These are phyloP conservation scores for Musca vetustissima DNA, from an alignment of 1,140 invertebrate genomes.

Conservation along the genomic window DNA sequence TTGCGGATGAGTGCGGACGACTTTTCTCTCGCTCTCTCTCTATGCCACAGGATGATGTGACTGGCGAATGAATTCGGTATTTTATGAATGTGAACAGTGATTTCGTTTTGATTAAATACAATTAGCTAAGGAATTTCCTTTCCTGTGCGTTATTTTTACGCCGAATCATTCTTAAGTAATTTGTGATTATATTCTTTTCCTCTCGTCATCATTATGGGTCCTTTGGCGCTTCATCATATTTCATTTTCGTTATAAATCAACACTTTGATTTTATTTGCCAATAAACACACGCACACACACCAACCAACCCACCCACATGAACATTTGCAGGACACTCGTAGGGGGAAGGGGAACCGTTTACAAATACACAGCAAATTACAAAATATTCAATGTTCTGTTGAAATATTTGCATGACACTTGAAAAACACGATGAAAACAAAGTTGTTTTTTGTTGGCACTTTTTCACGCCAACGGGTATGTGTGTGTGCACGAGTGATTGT, in stretches of 20 bases:
- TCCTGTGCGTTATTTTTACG: background rate
- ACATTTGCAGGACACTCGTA: too few species aligned
- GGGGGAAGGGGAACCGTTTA: background rate
- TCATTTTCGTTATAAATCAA: constrained; percentile 3
- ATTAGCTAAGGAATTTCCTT: background rate
- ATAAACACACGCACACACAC: background rate
- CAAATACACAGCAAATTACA: constrained; percentile 5
- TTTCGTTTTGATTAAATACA: constrained; percentile 20
- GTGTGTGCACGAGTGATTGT: background rate
- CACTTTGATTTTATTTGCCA: constrained; percentile 12
- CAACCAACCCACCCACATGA: too few species aligned
- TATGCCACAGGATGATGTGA: too few species aligned
- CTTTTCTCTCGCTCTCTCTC: too few species aligned
- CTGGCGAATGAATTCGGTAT: background rate
- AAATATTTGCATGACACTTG: constrained; percentile 20
- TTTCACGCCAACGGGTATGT: background rate
- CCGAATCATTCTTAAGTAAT: constrained; percentile 19
- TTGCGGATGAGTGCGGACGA: too few species aligned
- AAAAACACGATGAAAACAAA: background rate
- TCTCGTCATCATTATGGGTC: background rate
- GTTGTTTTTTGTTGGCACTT: too few species aligned
- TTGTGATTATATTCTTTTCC: background rate
- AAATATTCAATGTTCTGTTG: constrained; percentile 2
- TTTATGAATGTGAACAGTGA: constrained; percentile 15
- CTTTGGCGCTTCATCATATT: background rate